Percentiles rank a stretch among this genome's conserved stretches.
These are phyloP conservation scores for Henricia sp. DNA, from an alignment of 53 echinoderm and acorn worm genomes.

Conservation along the genomic window DNA sequence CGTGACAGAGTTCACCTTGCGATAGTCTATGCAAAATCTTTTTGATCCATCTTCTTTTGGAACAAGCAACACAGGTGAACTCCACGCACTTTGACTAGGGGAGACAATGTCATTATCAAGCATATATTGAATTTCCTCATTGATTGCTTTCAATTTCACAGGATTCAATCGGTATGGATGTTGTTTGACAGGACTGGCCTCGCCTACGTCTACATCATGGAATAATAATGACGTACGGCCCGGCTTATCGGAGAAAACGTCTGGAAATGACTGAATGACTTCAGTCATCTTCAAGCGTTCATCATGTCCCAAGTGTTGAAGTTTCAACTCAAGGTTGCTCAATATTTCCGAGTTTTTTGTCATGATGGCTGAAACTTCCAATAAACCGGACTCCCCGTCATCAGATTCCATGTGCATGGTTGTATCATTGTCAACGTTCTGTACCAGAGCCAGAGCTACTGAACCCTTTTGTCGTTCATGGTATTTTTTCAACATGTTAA, in stretches of 20 bases:
- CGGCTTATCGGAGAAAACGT: constrained; percentile 63
- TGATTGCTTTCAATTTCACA: constrained; percentile 28
- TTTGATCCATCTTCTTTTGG: constrained; percentile 13
- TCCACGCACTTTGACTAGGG: constrained; percentile 54
- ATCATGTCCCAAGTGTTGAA: constrained; percentile 49
- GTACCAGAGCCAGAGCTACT: too few species aligned
- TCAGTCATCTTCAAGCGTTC: constrained; percentile 30
- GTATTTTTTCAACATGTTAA: constrained; percentile 74
- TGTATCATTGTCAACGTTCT: too few species aligned
- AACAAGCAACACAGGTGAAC: constrained; percentile 40
- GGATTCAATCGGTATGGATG: constrained; percentile 72
- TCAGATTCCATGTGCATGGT: not conserved
- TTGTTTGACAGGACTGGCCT: constrained; percentile 63
- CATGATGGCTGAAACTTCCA: constrained; percentile 9
- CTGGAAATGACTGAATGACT: constrained; percentile 20
- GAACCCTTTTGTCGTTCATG: constrained; percentile 4
- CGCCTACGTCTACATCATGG: constrained; percentile 72
- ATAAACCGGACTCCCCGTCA: not conserved
- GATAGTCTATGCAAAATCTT: constrained; percentile 67
- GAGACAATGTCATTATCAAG: constrained; percentile 43
- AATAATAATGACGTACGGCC: constrained; percentile 17
- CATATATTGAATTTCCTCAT: constrained; percentile 40
- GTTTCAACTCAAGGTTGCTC: constrained; percentile 30
- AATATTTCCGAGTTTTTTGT: constrained; percentile 68
- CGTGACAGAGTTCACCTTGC: constrained; percentile 59